Percentiles rank a stretch among this genome's conserved stretches.
phyloP scores from a whole-genome alignment of 2,797 vertebrate genomes.

The Poecilia velifera region DNA sequence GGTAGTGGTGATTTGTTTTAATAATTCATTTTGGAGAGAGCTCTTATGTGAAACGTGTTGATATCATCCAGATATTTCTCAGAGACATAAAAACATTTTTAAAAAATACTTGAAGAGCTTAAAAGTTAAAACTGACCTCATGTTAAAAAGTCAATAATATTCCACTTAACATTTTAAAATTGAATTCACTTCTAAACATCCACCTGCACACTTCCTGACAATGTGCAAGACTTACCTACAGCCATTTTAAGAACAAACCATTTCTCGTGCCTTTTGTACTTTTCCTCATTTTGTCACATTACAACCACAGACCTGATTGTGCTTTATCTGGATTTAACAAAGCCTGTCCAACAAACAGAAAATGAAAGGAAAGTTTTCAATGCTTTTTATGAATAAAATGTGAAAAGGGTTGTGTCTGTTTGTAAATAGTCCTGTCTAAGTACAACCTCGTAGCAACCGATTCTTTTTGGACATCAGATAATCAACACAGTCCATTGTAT shows the following conservation, averaged over 20 bases:
- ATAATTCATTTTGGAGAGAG: constrained; percentile 12
- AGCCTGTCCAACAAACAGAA: background rate
- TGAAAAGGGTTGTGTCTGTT: background rate
- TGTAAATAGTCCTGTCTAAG: background rate
- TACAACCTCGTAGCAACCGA: background rate
- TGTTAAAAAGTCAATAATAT: background rate
- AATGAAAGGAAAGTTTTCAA: background rate
- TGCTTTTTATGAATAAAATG: background rate
- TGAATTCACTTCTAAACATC: background rate
- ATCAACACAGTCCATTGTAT: background rate
- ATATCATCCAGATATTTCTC: background rate
- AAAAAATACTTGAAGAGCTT: background rate
- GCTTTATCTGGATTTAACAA: background rate
- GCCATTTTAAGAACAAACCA: background rate
- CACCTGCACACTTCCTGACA: background rate
- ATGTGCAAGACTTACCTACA: background rate
- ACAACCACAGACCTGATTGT: background rate
- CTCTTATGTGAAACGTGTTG: background rate
- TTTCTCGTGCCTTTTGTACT: background rate
- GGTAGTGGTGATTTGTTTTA: constrained; percentile 16
- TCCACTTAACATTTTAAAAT: background rate
- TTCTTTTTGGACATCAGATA: background rate
- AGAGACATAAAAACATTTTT: background rate
- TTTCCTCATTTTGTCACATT: background rate
- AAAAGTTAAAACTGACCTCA: background rate